These are phyloP conservation scores for Psilopogon haemacephalus DNA, from an alignment of 2,113 vertebrate species.

Conservation along the genomic window DNA sequence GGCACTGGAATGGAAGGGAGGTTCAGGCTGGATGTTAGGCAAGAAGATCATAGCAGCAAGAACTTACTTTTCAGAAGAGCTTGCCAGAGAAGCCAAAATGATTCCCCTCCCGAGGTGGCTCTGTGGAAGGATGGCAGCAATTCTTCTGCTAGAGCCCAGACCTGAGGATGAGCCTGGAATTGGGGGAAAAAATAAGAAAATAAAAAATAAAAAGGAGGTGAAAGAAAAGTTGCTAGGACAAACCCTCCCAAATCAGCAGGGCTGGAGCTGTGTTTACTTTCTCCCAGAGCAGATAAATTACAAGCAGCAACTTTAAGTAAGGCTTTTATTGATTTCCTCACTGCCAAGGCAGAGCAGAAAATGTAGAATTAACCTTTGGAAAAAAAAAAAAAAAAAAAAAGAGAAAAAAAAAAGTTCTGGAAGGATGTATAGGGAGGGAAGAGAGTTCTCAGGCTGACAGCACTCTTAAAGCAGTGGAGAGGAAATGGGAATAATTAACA, in stretches of 20 bases:
- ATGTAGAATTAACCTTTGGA: no score
- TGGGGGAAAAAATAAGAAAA: no score
- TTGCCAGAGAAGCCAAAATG: background rate
- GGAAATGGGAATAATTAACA: no score
- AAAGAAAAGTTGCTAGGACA: background rate
- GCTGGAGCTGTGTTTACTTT: background rate
- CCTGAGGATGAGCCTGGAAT: background rate
- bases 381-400: no score
- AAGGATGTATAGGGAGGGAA: no score
- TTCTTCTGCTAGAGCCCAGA: background rate
- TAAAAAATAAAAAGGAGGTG: background rate
- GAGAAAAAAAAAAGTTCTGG: no score
- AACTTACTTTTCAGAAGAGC: no score
- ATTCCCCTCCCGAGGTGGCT: background rate
- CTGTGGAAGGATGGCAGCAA: background rate
- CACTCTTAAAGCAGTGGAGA: no score
- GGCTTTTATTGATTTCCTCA: background rate
- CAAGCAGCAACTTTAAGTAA: background rate
- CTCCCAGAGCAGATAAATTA: background rate
- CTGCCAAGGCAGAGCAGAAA: background rate
- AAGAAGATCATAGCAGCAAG: no score
- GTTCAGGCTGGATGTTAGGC: no score
- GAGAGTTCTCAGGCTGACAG: no score
- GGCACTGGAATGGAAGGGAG: no score
- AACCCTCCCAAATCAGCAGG: background rate